phyloP scores from a whole-genome alignment of 1,140 invertebrate species.

The Anthonomus grandis region DNA sequence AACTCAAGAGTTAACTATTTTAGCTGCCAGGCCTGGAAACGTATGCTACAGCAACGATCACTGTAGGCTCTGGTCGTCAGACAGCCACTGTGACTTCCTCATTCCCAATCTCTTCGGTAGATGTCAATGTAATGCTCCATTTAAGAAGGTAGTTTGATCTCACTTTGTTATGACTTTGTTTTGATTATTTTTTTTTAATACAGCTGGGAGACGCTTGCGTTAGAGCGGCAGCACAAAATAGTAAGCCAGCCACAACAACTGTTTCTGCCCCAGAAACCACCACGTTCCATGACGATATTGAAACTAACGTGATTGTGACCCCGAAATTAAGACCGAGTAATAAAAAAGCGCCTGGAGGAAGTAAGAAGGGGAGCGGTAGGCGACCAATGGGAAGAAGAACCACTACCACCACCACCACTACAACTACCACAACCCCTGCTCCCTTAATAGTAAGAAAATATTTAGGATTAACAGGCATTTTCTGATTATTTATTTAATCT shows the following conservation, averaged over 20 bases:
- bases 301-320: constrained; percentile 13
- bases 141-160: constrained; percentile 53
- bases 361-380: neutral
- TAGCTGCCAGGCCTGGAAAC: constrained; percentile 80
- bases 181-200: neutral
- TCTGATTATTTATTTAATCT: neutral
- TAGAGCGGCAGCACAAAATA: constrained; percentile 45
- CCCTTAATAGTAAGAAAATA: too few relatives aligned
- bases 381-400: neutral
- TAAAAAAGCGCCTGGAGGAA: constrained; percentile 6
- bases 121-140: constrained; percentile 73
- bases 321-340: neutral
- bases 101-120: constrained; percentile 85
- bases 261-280: constrained; percentile 27
- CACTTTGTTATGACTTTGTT: neutral
- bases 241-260: constrained; percentile 40
- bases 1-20: constrained; percentile 39
- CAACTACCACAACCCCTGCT: too few relatives aligned
- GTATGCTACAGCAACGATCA: constrained; percentile 89
- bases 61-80: constrained; percentile 75
- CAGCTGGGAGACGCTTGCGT: constrained; percentile 58
- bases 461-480: too few relatives aligned
- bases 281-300: constrained; percentile 4
- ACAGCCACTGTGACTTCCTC: constrained; percentile 83
- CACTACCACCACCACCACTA: neutral